Conservation (phyloP, 2,797 vertebrate species). For the Enteromius mattozi region DNA sequence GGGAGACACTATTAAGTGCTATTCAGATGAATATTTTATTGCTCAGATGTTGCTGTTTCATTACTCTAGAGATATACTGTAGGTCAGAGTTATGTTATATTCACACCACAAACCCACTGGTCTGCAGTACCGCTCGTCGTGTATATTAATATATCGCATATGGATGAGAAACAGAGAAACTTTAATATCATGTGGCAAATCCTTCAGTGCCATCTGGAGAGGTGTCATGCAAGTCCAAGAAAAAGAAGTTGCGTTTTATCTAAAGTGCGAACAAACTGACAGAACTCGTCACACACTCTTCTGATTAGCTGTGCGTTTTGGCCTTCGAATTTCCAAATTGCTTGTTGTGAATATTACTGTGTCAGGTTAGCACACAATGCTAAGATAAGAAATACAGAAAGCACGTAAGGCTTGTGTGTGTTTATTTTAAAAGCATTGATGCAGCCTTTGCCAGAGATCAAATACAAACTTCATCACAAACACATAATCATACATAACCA, state of each 20-base stretch:
- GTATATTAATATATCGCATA: neutral
- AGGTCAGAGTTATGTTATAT: neutral
- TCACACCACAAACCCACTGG: neutral
- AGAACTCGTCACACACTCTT: neutral
- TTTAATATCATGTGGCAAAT: neutral
- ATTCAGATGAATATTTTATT: neutral
- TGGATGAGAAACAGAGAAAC: neutral
- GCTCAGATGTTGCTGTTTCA: neutral
- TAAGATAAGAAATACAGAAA: neutral
- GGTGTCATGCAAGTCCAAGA: neutral
- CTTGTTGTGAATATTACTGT: neutral
- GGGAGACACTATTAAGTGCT: neutral
- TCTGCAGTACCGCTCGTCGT: neutral
- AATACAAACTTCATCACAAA: neutral
- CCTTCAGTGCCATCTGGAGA: conserved; percentile 1
- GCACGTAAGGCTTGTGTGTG: neutral
- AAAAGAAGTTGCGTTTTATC: neutral
- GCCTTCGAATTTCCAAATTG: neutral
- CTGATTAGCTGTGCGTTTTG: neutral
- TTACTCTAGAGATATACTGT: neutral
- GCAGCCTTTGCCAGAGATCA: neutral
- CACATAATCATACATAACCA: neutral
- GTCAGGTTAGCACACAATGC: neutral
- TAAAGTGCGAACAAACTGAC: neutral
- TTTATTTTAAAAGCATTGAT: neutral